phyloP scores from a whole-genome alignment of 2,797 vertebrate species.

The Labeo calbasu region DNA sequence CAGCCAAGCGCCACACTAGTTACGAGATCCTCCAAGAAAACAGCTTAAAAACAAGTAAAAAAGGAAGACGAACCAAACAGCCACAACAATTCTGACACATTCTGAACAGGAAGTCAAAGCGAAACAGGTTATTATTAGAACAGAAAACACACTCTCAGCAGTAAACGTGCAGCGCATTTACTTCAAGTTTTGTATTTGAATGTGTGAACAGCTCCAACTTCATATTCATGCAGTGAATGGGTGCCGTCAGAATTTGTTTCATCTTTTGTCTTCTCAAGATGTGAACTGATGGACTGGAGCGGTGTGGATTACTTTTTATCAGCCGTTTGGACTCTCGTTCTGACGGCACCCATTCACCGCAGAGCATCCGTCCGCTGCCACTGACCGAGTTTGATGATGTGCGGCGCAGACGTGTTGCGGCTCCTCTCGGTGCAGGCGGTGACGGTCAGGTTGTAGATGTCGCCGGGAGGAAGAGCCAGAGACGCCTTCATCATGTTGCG shows the following conservation, averaged over 20 bases:
- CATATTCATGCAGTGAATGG: neutral
- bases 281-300: neutral
- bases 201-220: neutral
- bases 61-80: neutral
- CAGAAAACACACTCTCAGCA: neutral
- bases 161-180: neutral
- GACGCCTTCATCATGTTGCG: constrained; percentile 88
- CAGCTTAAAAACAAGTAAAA: neutral
- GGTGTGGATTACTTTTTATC: neutral
- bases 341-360: neutral
- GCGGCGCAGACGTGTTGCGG: constrained; percentile 86
- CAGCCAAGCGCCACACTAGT: neutral
- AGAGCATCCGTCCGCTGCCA: neutral
- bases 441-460: constrained; percentile 96
- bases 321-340: neutral
- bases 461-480: constrained; percentile 88
- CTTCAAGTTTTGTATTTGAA: neutral
- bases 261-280: neutral
- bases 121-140: neutral
- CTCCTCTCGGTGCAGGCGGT: constrained; percentile 92
- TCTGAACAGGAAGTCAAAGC: neutral
- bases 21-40: constrained; percentile 9
- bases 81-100: neutral
- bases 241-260: no score
- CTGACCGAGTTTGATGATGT: constrained; percentile 91